Evolutionary conservation across 2,113 vertebrate species (phyloP), one percentile per base, ranked within the genome.

Genomic region (Clarias batrachus): DNA sequence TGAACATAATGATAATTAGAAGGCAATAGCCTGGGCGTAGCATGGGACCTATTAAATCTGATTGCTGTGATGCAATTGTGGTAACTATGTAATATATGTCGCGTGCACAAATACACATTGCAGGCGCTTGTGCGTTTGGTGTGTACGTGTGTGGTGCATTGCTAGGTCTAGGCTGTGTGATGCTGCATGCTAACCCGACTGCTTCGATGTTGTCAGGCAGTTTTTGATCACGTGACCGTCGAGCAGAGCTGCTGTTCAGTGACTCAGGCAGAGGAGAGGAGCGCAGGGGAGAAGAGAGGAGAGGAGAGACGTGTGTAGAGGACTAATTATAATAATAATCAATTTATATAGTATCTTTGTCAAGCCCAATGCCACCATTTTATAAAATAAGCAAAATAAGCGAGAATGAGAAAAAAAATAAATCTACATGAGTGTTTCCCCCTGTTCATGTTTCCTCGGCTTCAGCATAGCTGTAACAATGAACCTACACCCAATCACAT

Each of bases 181-280:
- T 80, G 63, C 63, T 83, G 87, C 52, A 86, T 3, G 81, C 63
- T 87, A 81, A 88, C 41, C 87, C 89, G 76, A 90, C 92, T 93
- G 93, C 90, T 87, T 88, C 91, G 90, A 92, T 95, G 95, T 95
- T 95, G 95, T 95, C 94, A 94, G 95, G 95, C 95, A 95, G 93
- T 93, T 91, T 95, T 93, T 91, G 91, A 93, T 94, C 95, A 95
- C 92, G 84, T 95, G 95, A 94, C 93, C 88, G 66, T 86, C 84
- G 93, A 90, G 92, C 91, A 91, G 92, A 62, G 90, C 92, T 92
- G 91, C 93, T 93, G 92, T 93, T 93, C 92, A 93, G 91, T 93
- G 94, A 94, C 94, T 93, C 92, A 91, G 90, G 92, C 81, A 88
- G 87, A 66, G 33, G 33, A 33, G 23, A 59, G 41, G 62, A 25